Evolutionary conservation across 1,140 invertebrate genomes (phyloP), one percentile per base, ranked within the genome.

Genomic region (Drosophila insularis): DNA sequence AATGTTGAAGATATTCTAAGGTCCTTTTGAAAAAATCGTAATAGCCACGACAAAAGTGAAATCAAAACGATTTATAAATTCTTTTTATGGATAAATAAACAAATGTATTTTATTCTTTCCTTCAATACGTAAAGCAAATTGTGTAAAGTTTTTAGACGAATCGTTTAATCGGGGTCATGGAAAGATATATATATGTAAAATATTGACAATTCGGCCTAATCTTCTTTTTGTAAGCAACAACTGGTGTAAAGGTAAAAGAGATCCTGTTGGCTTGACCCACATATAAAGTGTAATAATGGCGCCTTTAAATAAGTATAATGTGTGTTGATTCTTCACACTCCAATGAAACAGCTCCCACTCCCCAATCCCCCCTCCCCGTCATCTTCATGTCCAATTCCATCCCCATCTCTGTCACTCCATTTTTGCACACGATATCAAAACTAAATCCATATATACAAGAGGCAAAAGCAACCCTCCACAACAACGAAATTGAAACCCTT

Each of bases 281-380:
- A 10, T 46, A 50, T 50, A 53, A 58, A 13, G 58, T 55, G 62
- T 71, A 71, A 74, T 71, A 66, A 74, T 31, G 37, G 23, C 56
- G 62, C 61, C 39, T 74, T 74, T 46, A 64, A 71, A 71, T 74
- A 70, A 71, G 72, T 71, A 63, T 5, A 27, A 27, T 27, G 27
- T 74, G 72, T 74, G 68, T 71, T 71, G 71, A 70, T 73, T 68
- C 17, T 59, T 62, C 61, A 73, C 71, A 69, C 65, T 63, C 40
- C 50, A 68, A 14, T 17, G 43, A 1, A 19, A 10, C 17, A 21
- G 4, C 10, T 11, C 64, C 61, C 50, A 59, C 62, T 43, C 56
- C 35, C 13, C 65, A 5, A 31, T 46, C 35, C 31, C 27, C 10
- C 50, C 61, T 1, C 27, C 27, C 27, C 27, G 0, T 27, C 27